phyloP scores from a whole-genome alignment of 1,140 invertebrate genomes.

The Idris sp. region DNA sequence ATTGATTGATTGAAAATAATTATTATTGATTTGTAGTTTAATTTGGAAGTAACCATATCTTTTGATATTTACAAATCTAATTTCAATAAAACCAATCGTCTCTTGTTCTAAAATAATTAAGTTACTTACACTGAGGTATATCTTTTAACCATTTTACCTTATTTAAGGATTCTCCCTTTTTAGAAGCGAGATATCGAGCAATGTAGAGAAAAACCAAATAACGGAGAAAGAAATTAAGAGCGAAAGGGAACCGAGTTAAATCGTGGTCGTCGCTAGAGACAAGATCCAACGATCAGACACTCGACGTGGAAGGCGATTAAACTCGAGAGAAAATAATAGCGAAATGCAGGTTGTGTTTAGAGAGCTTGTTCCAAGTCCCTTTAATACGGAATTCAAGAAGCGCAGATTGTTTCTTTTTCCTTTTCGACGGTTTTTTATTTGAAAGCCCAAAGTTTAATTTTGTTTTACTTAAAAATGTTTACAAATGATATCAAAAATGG shows the following conservation, averaged over 20 bases:
- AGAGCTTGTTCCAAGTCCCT: slow-evolving; percentile 47
- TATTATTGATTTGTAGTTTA: too few species aligned
- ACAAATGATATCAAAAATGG: too few species aligned
- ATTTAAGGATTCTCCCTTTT: slow-evolving; percentile 51
- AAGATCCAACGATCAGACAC: slow-evolving; percentile 59
- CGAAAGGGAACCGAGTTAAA: slow-evolving; percentile 52
- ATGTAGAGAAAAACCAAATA: slow-evolving; percentile 45
- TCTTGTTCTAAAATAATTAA: slow-evolving; percentile 37
- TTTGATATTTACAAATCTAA: too few species aligned
- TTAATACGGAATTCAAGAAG: slow-evolving; percentile 43
- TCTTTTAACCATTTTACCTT: slow-evolving; percentile 39
- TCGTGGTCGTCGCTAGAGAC: slow-evolving; percentile 47
- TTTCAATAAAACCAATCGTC: slow-evolving; percentile 34
- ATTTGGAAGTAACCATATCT: too few species aligned
- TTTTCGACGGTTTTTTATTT: slow-evolving; percentile 19
- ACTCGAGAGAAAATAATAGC: slow-evolving; percentile 54
- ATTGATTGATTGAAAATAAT: too few species aligned
- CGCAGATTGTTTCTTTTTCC: slow-evolving; percentile 25
- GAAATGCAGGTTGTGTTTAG: slow-evolving; percentile 49
- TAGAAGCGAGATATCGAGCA: slow-evolving; percentile 20
- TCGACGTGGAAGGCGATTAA: slow-evolving; percentile 54
- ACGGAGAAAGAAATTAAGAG: slow-evolving; percentile 53
- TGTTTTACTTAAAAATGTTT: too few species aligned
- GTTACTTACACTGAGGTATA: slow-evolving; percentile 41
- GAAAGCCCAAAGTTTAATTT: too few species aligned